These are phyloP conservation scores for Pangasius mekongensis DNA, from an alignment of 2,797 vertebrate species.

Conservation along the genomic window DNA sequence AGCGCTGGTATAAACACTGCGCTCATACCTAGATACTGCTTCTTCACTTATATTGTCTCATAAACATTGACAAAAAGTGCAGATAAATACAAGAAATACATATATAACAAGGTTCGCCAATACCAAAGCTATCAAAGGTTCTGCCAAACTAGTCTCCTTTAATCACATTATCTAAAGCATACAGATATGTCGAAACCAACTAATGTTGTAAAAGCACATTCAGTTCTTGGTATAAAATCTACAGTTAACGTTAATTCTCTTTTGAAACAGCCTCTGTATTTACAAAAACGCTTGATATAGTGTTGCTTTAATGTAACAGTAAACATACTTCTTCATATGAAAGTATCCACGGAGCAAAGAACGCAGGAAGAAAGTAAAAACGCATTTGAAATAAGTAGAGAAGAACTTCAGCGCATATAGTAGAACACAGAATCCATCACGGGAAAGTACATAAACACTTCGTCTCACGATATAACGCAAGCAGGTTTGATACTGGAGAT, in stretches of 20 bases:
- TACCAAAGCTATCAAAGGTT: conserved; percentile 75
- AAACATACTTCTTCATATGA: conserved; percentile 70
- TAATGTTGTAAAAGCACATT: conserved; percentile 82
- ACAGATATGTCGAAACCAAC: conserved; percentile 69
- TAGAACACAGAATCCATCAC: conserved; percentile 70
- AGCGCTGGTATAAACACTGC: conserved; percentile 53
- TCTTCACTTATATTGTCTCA: conserved; percentile 64
- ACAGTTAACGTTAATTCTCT: conserved; percentile 72
- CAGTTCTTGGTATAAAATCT: conserved; percentile 84
- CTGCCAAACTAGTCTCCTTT: conserved; percentile 63
- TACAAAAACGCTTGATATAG: conserved; percentile 69
- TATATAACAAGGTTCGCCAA: conserved; percentile 71
- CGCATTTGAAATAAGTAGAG: conserved; percentile 40
- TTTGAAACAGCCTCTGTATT: conserved; percentile 72
- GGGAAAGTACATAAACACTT: conserved; percentile 72
- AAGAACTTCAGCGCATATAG: conserved; percentile 65
- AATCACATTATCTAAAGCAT: conserved; percentile 68
- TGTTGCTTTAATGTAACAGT: conserved; percentile 53
- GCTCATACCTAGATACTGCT: conserved; percentile 66
- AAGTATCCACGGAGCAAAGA: conserved; percentile 52
- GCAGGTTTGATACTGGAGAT: conserved; percentile 65
- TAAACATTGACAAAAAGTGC: conserved; percentile 67
- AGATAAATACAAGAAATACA: conserved; percentile 68
- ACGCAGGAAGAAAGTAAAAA: conserved; percentile 46
- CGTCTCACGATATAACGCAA: conserved; percentile 71